phyloP scores from a whole-genome alignment of 2,888 invertebrate species.

The Alviniconcha strummeri region DNA sequence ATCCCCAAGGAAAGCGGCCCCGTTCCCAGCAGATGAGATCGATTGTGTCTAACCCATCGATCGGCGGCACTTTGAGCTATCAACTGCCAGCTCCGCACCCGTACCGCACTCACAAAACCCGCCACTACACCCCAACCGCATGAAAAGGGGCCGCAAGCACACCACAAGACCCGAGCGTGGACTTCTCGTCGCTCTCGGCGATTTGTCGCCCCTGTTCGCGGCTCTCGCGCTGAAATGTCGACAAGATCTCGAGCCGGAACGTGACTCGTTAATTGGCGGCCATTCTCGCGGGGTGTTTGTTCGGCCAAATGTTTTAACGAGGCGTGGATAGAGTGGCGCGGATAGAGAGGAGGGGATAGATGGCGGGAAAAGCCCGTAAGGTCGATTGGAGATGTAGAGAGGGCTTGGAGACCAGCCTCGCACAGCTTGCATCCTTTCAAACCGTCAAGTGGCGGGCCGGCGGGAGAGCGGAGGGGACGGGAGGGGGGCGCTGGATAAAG shows the following conservation, averaged over 20 bases:
- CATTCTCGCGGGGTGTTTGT: background rate
- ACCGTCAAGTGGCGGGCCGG: too few species aligned
- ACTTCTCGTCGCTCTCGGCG: constrained; percentile 19
- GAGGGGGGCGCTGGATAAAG: too few species aligned
- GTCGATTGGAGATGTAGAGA: background rate
- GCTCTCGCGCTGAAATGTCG: background rate
- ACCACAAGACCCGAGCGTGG: constrained; percentile 20
- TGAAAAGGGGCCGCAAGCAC: background rate
- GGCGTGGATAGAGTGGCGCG: background rate
- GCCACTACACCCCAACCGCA: too few species aligned
- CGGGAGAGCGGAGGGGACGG: too few species aligned
- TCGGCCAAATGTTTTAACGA: background rate
- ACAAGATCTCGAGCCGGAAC: constrained; percentile 17
- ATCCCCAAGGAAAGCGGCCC: too few species aligned
- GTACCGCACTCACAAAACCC: too few species aligned
- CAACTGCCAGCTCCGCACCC: too few species aligned
- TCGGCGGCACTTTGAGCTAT: too few species aligned
- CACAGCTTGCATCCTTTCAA: too few species aligned
- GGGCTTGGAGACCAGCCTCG: background rate
- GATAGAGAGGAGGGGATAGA: background rate
- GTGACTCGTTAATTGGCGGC: constrained; percentile 7
- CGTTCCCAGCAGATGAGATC: too few species aligned
- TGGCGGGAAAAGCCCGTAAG: background rate
- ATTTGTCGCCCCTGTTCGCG: constrained; percentile 6
- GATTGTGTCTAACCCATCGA: too few species aligned